Base-by-base conservation (phyloP, 2,888 invertebrate genomes). In the Megalurothrips usitatus region DNA sequence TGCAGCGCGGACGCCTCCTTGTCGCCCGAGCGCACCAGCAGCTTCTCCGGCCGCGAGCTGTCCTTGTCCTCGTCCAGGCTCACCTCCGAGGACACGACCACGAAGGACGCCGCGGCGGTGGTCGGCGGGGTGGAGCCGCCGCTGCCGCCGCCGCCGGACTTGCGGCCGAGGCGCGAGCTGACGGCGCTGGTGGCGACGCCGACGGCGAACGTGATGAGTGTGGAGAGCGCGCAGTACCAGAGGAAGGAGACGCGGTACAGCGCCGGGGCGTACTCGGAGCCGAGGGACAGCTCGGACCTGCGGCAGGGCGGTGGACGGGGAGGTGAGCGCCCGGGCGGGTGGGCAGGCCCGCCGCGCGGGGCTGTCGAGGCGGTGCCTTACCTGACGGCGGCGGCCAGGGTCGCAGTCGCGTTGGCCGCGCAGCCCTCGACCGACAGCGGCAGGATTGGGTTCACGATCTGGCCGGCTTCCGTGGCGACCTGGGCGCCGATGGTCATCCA, bases 151-250 rank as follows among this genome's bases (percentile, higher is more conserved):
- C 2, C 68, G 68, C 1, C 68, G 26, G 68, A 23, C 68, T n/a
- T 26, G 68, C 26, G 23, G 68, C 11, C 12, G 68, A 75, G 23
- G 11, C 23, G 26, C 2, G 26, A 26, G 26, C 23, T 26, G 23
- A 75, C 68, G 26, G 68, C 68, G 68, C 85, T 86, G n/a, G 85
- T 84, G 6, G 83, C 49, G 12, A 84, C 81, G 17, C 86, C 86
- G n/a, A 86, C 82, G 8, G 85, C 80, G 12, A 86, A 82, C 10
- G 86, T 85, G 26, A 85, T 81, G 23, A 84, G 28, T 48, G 84
- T 84, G 1, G 86, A 84, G 68, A 86, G 81, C 52, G 85, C 84
- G 11, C 86, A 85, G 82, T 87, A 86, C 86, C 86, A 87, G 82
- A 86, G 83, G 83, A 86, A 87, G 4, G 87, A 86, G 19, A 86